These are phyloP conservation scores for Papilio protenor DNA, from an alignment of 2,888 invertebrate species.

Conservation along the genomic window DNA sequence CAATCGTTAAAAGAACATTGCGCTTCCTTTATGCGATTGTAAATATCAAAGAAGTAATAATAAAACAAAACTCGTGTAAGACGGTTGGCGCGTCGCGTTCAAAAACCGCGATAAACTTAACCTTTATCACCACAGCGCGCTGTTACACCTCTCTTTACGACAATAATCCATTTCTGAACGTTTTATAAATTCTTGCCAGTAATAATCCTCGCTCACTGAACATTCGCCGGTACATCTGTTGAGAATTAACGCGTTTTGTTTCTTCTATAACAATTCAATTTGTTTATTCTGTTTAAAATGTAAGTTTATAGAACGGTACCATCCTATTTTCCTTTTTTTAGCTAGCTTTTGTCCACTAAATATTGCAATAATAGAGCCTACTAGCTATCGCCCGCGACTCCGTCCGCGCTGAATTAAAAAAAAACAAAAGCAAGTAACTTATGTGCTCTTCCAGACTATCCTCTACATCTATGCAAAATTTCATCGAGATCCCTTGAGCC, in stretches of 20 bases:
- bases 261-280: constrained; percentile 32
- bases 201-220: constrained; percentile 57
- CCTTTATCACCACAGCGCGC: constrained; percentile 62
- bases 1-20: neutral
- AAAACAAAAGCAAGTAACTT: too few relatives aligned
- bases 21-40: neutral
- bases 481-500: too few relatives aligned
- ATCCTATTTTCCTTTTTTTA: too few relatives aligned
- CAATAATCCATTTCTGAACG: constrained; percentile 75
- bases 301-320: neutral
- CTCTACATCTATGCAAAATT: too few relatives aligned
- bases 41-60: constrained; percentile 49
- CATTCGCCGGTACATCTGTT: constrained; percentile 40
- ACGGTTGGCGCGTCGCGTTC: constrained; percentile 57
- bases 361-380: too few relatives aligned
- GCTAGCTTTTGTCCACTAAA: too few relatives aligned
- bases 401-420: too few relatives aligned
- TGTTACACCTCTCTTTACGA: constrained; percentile 68
- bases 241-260: constrained; percentile 40
- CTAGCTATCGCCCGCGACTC: too few relatives aligned
- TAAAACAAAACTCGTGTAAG: constrained; percentile 31
- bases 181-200: constrained; percentile 63
- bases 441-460: too few relatives aligned
- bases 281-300: constrained; percentile 12
- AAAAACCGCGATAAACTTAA: constrained; percentile 71